Evolutionary conservation across 2,888 invertebrate species (phyloP).

Genomic region (Graphium colonna): DNA sequence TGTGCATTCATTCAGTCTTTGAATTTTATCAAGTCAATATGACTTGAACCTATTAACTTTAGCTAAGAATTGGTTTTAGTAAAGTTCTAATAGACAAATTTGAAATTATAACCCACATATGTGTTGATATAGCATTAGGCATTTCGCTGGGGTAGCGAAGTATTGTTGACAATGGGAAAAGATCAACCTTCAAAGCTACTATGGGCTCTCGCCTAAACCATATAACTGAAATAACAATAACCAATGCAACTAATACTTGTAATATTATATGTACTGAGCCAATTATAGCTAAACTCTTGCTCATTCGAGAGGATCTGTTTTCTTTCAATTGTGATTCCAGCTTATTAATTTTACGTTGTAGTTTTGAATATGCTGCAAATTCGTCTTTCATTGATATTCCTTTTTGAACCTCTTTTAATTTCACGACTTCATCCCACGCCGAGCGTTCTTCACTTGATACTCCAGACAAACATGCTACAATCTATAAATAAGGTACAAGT

Average conservation of each 20-base stretch:
- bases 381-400: constrained; percentile 78
- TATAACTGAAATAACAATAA: constrained; percentile 58
- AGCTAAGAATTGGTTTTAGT: constrained; percentile 55
- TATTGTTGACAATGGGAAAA: constrained; percentile 62
- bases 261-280: constrained; percentile 55
- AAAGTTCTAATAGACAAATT: constrained; percentile 65
- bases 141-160: constrained; percentile 64
- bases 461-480: constrained; percentile 69
- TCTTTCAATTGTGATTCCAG: constrained; percentile 71
- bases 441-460: constrained; percentile 64
- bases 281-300: constrained; percentile 60
- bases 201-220: constrained; percentile 69
- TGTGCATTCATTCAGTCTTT: constrained; percentile 20
- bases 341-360: constrained; percentile 78
- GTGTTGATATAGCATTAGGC: constrained; percentile 67
- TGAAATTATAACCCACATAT: constrained; percentile 69
- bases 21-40: constrained; percentile 12
- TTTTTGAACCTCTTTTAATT: constrained; percentile 69
- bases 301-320: constrained; percentile 55
- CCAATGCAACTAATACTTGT: constrained; percentile 51
- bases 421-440: constrained; percentile 55
- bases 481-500: constrained; percentile 65
- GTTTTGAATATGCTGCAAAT: constrained; percentile 80
- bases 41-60: constrained; percentile 25
- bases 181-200: constrained; percentile 56